Evolutionary conservation across 2,888 invertebrate genomes (phyloP).

Genomic region (Neoaliturus tenellus): DNA sequence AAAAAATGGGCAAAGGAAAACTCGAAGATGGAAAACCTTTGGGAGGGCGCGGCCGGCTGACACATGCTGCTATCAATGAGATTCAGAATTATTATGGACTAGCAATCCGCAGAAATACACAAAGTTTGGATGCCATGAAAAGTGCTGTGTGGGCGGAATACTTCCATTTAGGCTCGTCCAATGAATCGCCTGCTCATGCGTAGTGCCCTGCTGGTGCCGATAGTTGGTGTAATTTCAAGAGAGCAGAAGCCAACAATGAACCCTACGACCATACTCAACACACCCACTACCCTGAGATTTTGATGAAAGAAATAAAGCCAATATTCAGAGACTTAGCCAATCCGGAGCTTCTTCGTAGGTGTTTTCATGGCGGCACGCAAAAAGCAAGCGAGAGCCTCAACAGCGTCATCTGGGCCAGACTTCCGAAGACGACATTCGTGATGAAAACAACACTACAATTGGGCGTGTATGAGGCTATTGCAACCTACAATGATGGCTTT

Average conservation of each 20-base stretch:
- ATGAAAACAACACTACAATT: conserved; percentile 28
- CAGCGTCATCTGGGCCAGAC: conserved; percentile 11
- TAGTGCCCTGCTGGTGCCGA: background rate
- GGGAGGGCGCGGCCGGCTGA: conserved; percentile 14
- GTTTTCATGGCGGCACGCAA: conserved; percentile 43
- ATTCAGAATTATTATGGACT: conserved; percentile 25
- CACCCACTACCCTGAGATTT: background rate
- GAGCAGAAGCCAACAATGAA: background rate
- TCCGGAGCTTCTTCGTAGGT: conserved; percentile 11
- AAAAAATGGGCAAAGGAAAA: background rate
- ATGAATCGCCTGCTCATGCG: background rate
- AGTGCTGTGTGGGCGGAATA: conserved; percentile 34
- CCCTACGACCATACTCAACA: background rate
- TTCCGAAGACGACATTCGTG: conserved; percentile 13
- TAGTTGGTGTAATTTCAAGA: conserved; percentile 9
- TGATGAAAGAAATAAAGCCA: conserved; percentile 15
- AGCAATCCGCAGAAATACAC: background rate
- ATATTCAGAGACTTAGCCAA: conserved; percentile 34
- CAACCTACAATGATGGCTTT: conserved; percentile 30
- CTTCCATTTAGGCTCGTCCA: background rate
- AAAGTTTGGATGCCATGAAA: no score
- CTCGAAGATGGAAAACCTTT: conserved; percentile 8
- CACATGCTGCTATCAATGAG: conserved; percentile 20
- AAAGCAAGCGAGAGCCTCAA: conserved; percentile 27
- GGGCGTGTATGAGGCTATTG: conserved; percentile 43